phyloP scores from a whole-genome alignment of 1,140 invertebrate species.

The Heterodera carotae region DNA sequence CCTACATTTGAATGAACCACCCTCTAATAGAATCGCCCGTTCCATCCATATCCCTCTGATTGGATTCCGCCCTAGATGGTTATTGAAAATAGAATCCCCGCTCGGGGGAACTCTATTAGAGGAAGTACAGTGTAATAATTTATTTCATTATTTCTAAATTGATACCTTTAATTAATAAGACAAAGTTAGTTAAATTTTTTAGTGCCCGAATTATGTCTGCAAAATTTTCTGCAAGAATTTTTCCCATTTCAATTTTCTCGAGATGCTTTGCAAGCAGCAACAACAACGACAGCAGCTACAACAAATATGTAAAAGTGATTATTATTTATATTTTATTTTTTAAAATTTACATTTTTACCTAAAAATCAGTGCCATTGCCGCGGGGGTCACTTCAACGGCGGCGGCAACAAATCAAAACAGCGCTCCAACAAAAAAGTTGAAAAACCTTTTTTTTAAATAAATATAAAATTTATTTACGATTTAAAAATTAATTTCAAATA shows the following conservation, averaged over 20 bases:
- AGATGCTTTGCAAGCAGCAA: background rate
- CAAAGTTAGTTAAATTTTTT: background rate
- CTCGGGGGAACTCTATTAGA: no score
- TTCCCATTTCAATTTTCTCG: constrained; percentile 6
- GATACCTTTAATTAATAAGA: background rate
- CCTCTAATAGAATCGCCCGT: no score
- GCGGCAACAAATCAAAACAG: background rate
- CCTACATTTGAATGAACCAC: no score
- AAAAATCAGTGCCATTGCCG: background rate
- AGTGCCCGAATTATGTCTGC: constrained; percentile 24
- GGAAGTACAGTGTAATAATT: no score
- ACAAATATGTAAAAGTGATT: constrained; percentile 6
- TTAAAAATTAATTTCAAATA: no score
- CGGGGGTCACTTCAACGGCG: no score
- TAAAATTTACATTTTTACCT: background rate
- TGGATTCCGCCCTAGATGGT: no score
- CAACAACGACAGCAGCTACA: no score
- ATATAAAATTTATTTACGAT: background rate
- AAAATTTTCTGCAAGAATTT: constrained; percentile 25
- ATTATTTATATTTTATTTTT: constrained; percentile 11
- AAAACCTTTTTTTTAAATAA: constrained; percentile 5
- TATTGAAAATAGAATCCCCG: no score
- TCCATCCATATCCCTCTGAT: no score
- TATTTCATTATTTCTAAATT: no score
- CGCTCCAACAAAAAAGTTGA: background rate